Base-by-base conservation (phyloP, 2,888 invertebrate genomes). In the Lasioglossum figueresi region DNA sequence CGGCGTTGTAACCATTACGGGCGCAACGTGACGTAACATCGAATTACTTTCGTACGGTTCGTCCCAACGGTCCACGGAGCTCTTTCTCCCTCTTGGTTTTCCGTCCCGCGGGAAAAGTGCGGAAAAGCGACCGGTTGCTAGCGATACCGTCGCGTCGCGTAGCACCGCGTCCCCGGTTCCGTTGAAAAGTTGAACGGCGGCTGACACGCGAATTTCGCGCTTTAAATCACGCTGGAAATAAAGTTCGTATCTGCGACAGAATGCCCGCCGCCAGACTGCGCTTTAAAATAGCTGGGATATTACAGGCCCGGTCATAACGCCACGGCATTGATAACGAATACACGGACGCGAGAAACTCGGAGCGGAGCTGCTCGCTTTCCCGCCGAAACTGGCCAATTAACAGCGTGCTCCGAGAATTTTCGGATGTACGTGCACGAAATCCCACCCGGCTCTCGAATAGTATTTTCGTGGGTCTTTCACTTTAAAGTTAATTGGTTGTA, bases 21-120 rank as follows among this genome's bases (percentile, higher is more conserved):
- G 56, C 31, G 34, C 72, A 76, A 76, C 83, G 56, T 59, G 52
- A 80, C 73, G 80, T 66, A 79, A 79, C 79, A 83, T 79, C 76
- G 68, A 84, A 79, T 79, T 83, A 83, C 72, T 83, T 79, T 84
- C 82, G 56, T 59, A 66, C 66, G 34, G 23, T 80, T 68, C 45
- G 72, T 19, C 31, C 72, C 14, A 14, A 56, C 43, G 31, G 45
- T 43, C 34, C 71, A 6, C 66, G 8, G 19, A 19, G 45, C 45
- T 72, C 66, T 23, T 37, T 68, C 68, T 23, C 68, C 68, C 68
- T 23, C 37, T 37, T 23, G 66, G 66, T 66, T 34, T 68, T 23
- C 23, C 34, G 68, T 19, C 68, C 68, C 37, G 23, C 10, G 68
- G 68, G 23, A 34, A 12, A 68, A 63, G 31, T 31, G 19, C 23